These are phyloP conservation scores for Propithecus deckenii DNA, from an alignment of 2,797 vertebrate genomes.

Conservation along the genomic window DNA sequence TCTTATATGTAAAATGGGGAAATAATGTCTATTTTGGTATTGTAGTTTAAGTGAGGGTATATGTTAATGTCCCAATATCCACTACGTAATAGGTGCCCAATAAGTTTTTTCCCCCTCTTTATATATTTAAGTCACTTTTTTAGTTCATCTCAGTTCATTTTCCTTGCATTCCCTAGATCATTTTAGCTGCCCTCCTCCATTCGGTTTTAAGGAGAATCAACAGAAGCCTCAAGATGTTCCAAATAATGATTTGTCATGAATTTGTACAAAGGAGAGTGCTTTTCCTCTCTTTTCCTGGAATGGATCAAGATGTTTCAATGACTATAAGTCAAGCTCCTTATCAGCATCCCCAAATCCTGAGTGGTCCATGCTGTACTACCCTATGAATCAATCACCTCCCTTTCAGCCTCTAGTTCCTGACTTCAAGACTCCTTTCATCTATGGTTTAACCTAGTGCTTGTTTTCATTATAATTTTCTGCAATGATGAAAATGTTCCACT, in stretches of 20 bases:
- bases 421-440: not conserved
- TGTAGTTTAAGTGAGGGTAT: not conserved
- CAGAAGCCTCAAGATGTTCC: not conserved
- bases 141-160: not conserved
- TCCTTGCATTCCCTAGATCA: not conserved
- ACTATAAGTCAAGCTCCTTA: not conserved
- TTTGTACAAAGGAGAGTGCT: not conserved
- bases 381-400: not conserved
- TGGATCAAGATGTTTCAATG: not conserved
- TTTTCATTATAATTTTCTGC: not conserved
- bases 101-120: not conserved
- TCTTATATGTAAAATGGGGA: not conserved
- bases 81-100: not conserved
- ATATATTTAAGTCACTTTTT: not conserved
- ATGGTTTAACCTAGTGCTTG: not conserved
- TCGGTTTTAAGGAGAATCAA: not conserved
- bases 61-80: not conserved
- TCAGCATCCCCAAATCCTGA: not conserved
- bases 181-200: not conserved
- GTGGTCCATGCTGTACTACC: not conserved
- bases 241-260: not conserved
- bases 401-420: not conserved
- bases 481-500: slow-evolving; percentile 10
- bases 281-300: not conserved
- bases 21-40: not conserved